phyloP scores from a whole-genome alignment of 2,113 vertebrate species.

The Otolemur garnettii region DNA sequence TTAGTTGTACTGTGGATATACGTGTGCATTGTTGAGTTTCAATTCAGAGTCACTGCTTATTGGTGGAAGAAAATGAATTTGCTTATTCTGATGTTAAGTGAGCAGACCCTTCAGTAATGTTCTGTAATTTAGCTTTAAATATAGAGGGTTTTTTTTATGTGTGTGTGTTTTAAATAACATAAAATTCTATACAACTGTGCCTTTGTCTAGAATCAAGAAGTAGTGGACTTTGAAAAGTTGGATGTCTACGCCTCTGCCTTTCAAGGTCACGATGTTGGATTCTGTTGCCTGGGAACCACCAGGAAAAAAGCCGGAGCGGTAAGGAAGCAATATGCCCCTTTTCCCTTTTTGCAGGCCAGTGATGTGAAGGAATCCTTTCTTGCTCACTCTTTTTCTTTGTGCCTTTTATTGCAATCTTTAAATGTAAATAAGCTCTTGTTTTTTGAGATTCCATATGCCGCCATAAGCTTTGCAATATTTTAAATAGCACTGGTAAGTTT shows the following conservation, averaged over 20 bases:
- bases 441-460: background rate
- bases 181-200: background rate
- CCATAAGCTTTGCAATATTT: background rate
- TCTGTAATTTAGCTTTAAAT: slow-evolving; percentile 43
- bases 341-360: background rate
- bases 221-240: slow-evolving; percentile 94
- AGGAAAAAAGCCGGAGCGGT: slow-evolving; percentile 89
- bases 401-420: background rate
- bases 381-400: background rate
- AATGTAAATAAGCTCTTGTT: slow-evolving; percentile 1
- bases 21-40: slow-evolving; percentile 22
- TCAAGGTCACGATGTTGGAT: slow-evolving; percentile 92
- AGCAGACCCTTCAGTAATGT: background rate
- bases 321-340: slow-evolving; percentile 70
- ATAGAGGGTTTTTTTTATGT: background rate
- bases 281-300: slow-evolving; percentile 94
- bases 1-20: background rate
- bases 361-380: background rate
- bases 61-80: slow-evolving; percentile 39
- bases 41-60: slow-evolving; percentile 17
- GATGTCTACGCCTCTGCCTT: slow-evolving; percentile 88
- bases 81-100: background rate
- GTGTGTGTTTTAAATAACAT: background rate
- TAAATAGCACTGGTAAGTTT: background rate
- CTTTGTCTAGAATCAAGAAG: slow-evolving; percentile 89